phyloP scores from a whole-genome alignment of 2,888 invertebrate genomes.

The Coelinius sp. region DNA sequence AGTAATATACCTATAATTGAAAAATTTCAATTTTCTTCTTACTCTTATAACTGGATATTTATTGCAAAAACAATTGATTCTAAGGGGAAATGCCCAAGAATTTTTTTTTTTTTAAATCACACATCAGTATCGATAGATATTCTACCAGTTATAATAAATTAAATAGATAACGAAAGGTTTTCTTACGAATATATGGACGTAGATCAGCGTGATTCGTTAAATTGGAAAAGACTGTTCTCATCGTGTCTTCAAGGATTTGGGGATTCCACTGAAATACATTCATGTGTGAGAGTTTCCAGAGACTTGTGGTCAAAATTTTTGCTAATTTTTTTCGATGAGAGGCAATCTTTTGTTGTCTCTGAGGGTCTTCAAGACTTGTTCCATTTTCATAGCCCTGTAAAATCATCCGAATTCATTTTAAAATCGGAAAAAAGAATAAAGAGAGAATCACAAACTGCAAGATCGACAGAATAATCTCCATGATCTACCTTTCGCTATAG shows the following conservation, averaged over 20 bases:
- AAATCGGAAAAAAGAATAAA: neutral
- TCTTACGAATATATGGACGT: constrained; percentile 3
- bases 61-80: too few relatives aligned
- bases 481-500: too few relatives aligned
- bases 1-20: too few relatives aligned
- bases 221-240: constrained; percentile 30
- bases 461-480: too few relatives aligned
- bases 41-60: too few relatives aligned
- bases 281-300: constrained; percentile 65
- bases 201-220: constrained; percentile 27
- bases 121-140: too few relatives aligned
- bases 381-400: neutral
- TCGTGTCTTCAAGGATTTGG: constrained; percentile 54
- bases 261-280: constrained; percentile 63
- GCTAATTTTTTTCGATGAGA: constrained; percentile 50
- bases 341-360: neutral
- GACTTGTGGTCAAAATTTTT: constrained; percentile 58
- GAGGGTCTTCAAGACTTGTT: neutral
- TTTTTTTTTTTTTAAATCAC: too few relatives aligned
- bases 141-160: too few relatives aligned
- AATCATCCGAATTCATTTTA: neutral
- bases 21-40: constrained; percentile 11
- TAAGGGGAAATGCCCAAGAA: too few relatives aligned
- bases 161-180: neutral
- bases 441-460: too few relatives aligned